Evolutionary conservation across 2,113 vertebrate genomes (phyloP), one percentile per base, ranked within the genome.

Genomic region (Hassar affinis): DNA sequence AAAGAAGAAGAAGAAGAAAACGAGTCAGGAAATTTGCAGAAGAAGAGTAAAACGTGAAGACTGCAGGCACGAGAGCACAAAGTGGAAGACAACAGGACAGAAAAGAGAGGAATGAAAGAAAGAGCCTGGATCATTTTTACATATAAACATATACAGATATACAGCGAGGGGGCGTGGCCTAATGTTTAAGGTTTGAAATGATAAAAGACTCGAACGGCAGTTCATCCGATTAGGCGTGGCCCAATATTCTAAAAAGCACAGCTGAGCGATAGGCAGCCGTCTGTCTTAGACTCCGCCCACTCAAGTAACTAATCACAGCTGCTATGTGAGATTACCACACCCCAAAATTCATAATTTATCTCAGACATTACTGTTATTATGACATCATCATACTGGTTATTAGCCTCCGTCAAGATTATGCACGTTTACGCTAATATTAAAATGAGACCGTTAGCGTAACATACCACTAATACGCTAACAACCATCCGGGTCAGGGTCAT

Each of bases 1-100:
- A 79, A 49, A 84, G 52, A 52, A 51, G 33, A 22, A 89, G 57
- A 83, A 54, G 45, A 79, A 81, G 68, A 59, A 68, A 81, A 78
- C 52, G 35, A 74, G 52, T 72, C 54, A 88, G 61, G 62, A 57
- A 71, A 61, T 38, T n/a, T 79, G 68, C n/a, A 80, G 64, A 79
- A 54, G 7, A 45, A 79, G 42, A 9, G 11, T 45, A 27, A 33
- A 49, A 22, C 35, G 56, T 8, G 14, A 78, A 10, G 49, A 79
- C 84, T 84, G 84, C 56, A 64, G 78, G 77, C 81, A 76, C 27
- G 1, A 51, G 56, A 59, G 62, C 68, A 74, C 47, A 62, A 74
- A 76, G 71, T 20, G 52, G 79, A 82, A 7, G 45, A 85, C 10
- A 22, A 52, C 15, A 57, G 59, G 42, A 80, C 61, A 82, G 59